phyloP scores from a whole-genome alignment of 2,113 vertebrate genomes.

The Poecilia latipinna region DNA sequence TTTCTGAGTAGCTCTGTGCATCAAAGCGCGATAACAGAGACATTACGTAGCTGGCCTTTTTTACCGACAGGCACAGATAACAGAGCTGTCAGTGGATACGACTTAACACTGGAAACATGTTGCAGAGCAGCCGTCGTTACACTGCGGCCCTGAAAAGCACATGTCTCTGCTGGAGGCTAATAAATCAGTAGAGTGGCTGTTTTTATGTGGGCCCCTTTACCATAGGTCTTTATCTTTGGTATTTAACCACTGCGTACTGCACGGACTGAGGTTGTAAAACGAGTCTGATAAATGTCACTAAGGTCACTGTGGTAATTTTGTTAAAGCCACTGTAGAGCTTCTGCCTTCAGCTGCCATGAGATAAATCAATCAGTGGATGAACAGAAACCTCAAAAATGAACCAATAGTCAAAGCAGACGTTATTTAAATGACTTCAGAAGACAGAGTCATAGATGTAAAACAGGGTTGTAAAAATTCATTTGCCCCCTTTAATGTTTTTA shows the following conservation, averaged over 20 bases:
- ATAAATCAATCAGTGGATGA: neutral
- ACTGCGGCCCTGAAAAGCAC: conserved; percentile 55
- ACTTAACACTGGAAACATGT: conserved; percentile 20
- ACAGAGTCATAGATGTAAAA: neutral
- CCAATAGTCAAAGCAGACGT: neutral
- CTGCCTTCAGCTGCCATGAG: neutral
- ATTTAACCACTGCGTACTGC: conserved; percentile 61
- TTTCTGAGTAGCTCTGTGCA: conserved; percentile 30
- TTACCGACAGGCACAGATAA: conserved; percentile 22
- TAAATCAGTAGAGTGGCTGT: conserved; percentile 58
- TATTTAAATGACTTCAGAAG: neutral
- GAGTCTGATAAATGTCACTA: conserved; percentile 58
- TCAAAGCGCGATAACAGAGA: conserved; percentile 29
- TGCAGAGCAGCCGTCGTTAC: conserved; percentile 21
- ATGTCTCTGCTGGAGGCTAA: conserved; percentile 46
- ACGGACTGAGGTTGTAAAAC: conserved; percentile 58
- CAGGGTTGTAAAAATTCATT: no score
- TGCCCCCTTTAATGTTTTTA: no score
- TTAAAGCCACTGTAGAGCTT: conserved; percentile 40
- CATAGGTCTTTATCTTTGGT: conserved; percentile 62
- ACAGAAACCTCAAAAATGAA: neutral
- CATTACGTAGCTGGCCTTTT: conserved; percentile 37
- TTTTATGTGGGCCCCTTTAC: conserved; percentile 53
- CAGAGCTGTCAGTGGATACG: conserved; percentile 28
- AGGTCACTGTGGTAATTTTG: conserved; percentile 37